A percentile compares a stretch with the other conserved stretches of the same genome.
Conservation (phyloP, 2,113 vertebrate species). For the Canis aureus region DNA sequence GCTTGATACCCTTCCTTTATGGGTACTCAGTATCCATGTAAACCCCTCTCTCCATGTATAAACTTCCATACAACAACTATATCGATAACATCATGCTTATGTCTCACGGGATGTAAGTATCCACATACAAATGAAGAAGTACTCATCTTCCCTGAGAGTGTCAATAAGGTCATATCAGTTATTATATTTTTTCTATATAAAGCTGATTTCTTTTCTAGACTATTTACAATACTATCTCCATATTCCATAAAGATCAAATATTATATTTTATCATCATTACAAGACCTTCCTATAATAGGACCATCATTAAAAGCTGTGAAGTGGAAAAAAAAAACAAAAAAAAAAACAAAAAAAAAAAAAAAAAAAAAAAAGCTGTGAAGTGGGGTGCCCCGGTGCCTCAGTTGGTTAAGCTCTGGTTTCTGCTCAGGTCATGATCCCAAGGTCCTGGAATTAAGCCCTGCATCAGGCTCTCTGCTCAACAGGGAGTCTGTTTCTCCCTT, state of each 20-base stretch:
- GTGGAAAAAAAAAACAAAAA: too few relatives aligned
- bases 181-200: not conserved
- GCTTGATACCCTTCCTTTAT: not conserved
- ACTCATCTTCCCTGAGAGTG: not conserved
- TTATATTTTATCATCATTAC: not conserved
- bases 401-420: not conserved
- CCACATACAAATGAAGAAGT: not conserved
- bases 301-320: not conserved
- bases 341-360: too few relatives aligned
- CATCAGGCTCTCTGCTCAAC: too few relatives aligned
- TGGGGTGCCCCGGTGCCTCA: not conserved
- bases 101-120: not conserved
- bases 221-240: not conserved
- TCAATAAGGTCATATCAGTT: not conserved
- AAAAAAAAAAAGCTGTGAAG: not conserved
- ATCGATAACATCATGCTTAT: not conserved
- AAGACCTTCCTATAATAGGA: not conserved
- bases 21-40: not conserved
- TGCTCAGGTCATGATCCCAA: too few relatives aligned
- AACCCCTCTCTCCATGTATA: not conserved
- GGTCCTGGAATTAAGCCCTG: too few relatives aligned
- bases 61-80: not conserved
- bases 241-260: not conserved
- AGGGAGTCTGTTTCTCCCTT: too few relatives aligned
- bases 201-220: not conserved